Conservation (phyloP, 2,888 invertebrate species). For the Odontocerum albicorne region DNA sequence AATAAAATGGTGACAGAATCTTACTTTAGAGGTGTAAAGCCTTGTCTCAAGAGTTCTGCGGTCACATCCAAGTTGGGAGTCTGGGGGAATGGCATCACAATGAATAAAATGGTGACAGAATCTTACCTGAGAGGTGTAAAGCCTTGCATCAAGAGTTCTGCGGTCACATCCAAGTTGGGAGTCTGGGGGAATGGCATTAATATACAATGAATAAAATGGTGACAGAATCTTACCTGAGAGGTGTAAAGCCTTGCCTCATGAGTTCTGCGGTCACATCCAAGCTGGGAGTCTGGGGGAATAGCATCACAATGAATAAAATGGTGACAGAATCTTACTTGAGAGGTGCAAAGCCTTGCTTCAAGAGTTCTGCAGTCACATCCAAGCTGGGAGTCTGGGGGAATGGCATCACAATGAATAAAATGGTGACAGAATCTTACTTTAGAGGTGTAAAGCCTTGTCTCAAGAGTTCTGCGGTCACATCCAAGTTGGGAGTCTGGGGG, state of each 20-base stretch:
- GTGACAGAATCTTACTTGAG: slow-evolving; percentile 68
- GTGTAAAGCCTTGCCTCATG: slow-evolving; percentile 72
- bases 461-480: slow-evolving; percentile 78
- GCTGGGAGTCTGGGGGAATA: slow-evolving; percentile 69
- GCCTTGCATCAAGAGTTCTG: slow-evolving; percentile 74
- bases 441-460: slow-evolving; percentile 73
- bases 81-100: slow-evolving; percentile 75
- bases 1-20: too few species aligned
- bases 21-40: slow-evolving; percentile 74
- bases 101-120: too few species aligned
- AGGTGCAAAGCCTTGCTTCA: slow-evolving; percentile 72
- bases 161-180: slow-evolving; percentile 71
- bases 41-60: slow-evolving; percentile 72
- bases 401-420: slow-evolving; percentile 65
- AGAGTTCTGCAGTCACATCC: slow-evolving; percentile 79
- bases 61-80: slow-evolving; percentile 74
- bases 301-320: slow-evolving; percentile 71
- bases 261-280: slow-evolving; percentile 79
- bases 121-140: slow-evolving; percentile 75
- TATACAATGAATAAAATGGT: too few species aligned
- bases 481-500: slow-evolving; percentile 67
- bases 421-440: slow-evolving; percentile 55
- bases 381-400: slow-evolving; percentile 69
- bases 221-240: slow-evolving; percentile 67
- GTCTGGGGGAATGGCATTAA: slow-evolving; percentile 76